A percentile compares a stretch with the other conserved stretches of the same genome.
These are phyloP conservation scores for Adelges cooleyi DNA, from an alignment of 1,140 invertebrate genomes.

Conservation along the genomic window DNA sequence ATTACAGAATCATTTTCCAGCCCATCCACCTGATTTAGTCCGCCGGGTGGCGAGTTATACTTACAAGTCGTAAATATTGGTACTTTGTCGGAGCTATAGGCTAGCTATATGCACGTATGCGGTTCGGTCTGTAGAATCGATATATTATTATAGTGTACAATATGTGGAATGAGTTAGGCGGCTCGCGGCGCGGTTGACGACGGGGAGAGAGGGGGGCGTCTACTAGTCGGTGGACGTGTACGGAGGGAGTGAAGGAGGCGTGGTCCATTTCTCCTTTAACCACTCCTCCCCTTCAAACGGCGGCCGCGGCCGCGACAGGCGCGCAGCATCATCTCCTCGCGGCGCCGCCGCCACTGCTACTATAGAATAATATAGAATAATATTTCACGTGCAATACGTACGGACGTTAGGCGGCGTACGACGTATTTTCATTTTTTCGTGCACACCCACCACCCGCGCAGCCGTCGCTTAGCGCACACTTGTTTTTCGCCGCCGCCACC, in stretches of 20 bases:
- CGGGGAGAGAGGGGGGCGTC: neutral
- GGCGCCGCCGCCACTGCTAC: neutral
- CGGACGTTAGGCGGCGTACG: neutral
- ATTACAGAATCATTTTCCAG: no score
- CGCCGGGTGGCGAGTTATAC: no score
- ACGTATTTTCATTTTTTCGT: conserved; percentile 9
- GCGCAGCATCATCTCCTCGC: neutral
- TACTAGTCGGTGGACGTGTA: neutral
- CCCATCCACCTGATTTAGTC: no score
- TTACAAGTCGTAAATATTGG: no score
- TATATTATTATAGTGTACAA: no score
- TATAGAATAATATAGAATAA: no score
- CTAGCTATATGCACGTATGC: no score
- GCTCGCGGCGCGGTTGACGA: neutral
- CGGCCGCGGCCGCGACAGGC: neutral
- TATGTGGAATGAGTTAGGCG: neutral
- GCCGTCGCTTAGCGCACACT: neutral
- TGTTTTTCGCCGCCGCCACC: neutral
- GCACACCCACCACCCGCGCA: neutral
- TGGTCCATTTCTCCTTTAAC: conserved; percentile 10
- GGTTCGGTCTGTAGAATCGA: no score
- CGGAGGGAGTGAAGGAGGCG: neutral
- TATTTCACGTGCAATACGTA: no score
- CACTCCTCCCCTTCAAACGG: conserved; percentile 14
- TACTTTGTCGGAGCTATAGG: no score